Evolutionary conservation across 2,113 vertebrate species (phyloP).

Genomic region (Eleginops maclovinus): DNA sequence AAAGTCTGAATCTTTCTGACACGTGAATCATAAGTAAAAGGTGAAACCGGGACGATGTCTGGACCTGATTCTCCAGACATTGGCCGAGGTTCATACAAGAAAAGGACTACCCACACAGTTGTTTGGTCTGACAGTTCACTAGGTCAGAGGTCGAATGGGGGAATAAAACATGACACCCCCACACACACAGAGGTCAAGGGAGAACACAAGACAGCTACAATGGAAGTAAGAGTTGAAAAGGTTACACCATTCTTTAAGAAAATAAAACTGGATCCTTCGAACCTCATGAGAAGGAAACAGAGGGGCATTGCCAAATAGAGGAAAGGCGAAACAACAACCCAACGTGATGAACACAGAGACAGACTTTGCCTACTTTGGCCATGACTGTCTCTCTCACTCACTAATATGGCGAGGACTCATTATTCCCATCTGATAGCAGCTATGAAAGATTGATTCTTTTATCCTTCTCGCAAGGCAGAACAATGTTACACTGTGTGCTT

Average conservation of each 20-base stretch:
- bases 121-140: slow-evolving; percentile 55
- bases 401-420: slow-evolving; percentile 28
- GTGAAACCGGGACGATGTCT: background rate
- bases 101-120: slow-evolving; percentile 8
- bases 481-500: slow-evolving; percentile 66
- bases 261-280: background rate
- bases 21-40: too few relatives aligned
- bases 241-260: background rate
- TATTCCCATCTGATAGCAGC: slow-evolving; percentile 62
- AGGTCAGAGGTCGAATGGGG: slow-evolving; percentile 40
- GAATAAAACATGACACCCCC: slow-evolving; percentile 40
- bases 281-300: background rate
- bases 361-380: slow-evolving; percentile 45
- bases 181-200: background rate
- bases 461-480: slow-evolving; percentile 62
- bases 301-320: background rate
- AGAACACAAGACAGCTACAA: background rate
- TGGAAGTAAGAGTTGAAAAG: background rate
- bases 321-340: background rate
- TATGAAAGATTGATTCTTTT: slow-evolving; percentile 61
- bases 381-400: slow-evolving; percentile 23
- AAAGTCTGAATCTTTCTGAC: background rate
- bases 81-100: too few relatives aligned
- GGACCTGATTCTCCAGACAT: background rate
- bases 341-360: slow-evolving; percentile 1